phyloP scores from a whole-genome alignment of 2,888 invertebrate genomes.

The Hydriomena furcata region DNA sequence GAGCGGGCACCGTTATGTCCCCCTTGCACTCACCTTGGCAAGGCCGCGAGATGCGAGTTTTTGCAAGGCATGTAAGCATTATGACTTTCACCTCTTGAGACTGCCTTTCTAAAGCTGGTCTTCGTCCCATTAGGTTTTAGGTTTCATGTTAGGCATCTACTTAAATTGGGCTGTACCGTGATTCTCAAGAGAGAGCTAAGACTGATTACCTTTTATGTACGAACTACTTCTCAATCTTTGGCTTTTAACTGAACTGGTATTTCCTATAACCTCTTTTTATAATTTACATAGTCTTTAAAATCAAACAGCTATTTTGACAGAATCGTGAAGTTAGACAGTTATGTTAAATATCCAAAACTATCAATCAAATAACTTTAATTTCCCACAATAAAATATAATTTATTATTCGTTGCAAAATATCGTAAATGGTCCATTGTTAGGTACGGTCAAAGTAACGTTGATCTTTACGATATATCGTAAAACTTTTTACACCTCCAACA shows the following conservation, averaged over 20 bases:
- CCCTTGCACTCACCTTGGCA: conserved; percentile 81
- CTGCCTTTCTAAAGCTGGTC: conserved; percentile 77
- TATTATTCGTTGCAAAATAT: conserved; percentile 27
- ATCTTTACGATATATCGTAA: conserved; percentile 21
- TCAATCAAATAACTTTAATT: conserved; percentile 24
- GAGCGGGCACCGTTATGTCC: conserved; percentile 76
- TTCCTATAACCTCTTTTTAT: too few species aligned
- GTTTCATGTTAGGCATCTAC: conserved; percentile 27
- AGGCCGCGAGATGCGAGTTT: conserved; percentile 81
- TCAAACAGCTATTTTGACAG: too few species aligned
- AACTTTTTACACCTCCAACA: conserved; percentile 3
- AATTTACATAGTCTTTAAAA: too few species aligned
- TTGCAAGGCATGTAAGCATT: conserved; percentile 75
- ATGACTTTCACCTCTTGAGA: conserved; percentile 80
- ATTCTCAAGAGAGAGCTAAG: conserved; percentile 22
- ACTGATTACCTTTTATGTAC: neutral
- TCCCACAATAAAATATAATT: conserved; percentile 28
- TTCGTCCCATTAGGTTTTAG: conserved; percentile 41
- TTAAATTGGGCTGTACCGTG: conserved; percentile 26
- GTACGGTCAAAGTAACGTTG: conserved; percentile 16
- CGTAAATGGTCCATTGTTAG: conserved; percentile 25
- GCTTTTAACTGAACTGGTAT: too few species aligned
- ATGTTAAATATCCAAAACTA: conserved; percentile 1
- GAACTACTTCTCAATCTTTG: conserved; percentile 2
- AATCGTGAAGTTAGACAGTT: too few species aligned